These are phyloP conservation scores for Metaphire vulgaris DNA, from an alignment of 1,140 invertebrate species.

Conservation along the genomic window DNA sequence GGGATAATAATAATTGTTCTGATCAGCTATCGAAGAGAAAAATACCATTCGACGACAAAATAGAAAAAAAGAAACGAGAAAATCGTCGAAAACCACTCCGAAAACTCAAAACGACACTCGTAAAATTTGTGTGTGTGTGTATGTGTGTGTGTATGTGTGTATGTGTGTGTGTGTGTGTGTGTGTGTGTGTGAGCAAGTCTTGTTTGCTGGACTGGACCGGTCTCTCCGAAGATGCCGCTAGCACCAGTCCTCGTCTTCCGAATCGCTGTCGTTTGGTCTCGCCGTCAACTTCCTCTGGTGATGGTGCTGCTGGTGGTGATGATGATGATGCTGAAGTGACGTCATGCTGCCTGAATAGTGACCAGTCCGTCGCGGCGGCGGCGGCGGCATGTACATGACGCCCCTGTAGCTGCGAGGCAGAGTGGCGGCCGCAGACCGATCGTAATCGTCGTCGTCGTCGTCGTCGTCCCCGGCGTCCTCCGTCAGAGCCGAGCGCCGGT, in stretches of 20 bases:
- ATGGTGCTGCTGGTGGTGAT: not conserved
- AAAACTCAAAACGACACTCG: not conserved
- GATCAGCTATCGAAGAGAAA: not conserved
- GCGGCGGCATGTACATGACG: not conserved
- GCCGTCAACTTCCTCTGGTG: not conserved
- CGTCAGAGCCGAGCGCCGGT: not conserved
- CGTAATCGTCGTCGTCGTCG: not conserved
- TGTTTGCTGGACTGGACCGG: not conserved
- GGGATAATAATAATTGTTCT: too few relatives aligned
- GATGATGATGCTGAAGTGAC: not conserved
- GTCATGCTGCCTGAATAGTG: not conserved
- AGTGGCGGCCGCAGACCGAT: not conserved
- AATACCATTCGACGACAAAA: constrained; percentile 1
- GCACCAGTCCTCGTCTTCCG: constrained; percentile 21
- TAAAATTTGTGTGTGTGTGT: not conserved
- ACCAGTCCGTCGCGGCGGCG: not conserved
- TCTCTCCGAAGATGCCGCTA: constrained; percentile 1
- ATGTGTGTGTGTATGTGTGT: not conserved
- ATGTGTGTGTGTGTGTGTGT: not conserved
- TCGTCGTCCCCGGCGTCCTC: not conserved
- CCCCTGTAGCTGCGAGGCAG: not conserved
- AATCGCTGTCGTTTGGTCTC: constrained; percentile 16
- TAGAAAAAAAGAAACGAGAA: not conserved
- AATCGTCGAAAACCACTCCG: not conserved
- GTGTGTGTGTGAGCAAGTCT: not conserved